Base-by-base conservation (phyloP, 2,888 invertebrate genomes). In the Pachycephus smyrnensis region DNA sequence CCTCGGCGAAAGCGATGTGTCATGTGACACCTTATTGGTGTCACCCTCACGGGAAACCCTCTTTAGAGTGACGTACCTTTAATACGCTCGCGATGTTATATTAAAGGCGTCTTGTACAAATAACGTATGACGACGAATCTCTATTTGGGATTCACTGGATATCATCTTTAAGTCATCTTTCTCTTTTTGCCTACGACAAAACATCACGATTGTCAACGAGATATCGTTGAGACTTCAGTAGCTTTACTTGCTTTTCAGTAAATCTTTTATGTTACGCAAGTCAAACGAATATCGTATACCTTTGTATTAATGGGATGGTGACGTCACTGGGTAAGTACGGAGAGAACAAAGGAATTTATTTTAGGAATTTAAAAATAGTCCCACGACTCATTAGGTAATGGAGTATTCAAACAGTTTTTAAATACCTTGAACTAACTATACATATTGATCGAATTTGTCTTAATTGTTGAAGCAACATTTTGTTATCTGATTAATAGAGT, bases 21-120 rank as follows among this genome's bases (percentile, higher is more conserved):
- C 71, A 32, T 32, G 71, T 32, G 71, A 31, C 32, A 71, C 32
- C 71, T 71, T 32, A 71, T 71, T 71, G 71, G 71, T 71, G 71
- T 71, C 71, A 71, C 31, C 32, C 71, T 32, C 31, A 15, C 31
- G 9, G 30, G 71, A 71, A 6, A 31, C 71, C 71, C 32, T 71
- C 71, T 71, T 71, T 71, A 71, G 71, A 71, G 32, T 71, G 71
- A 71, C 71, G 71, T 32, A 71, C 71, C 55, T 71, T 71, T 71
- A 71, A 71, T 71, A 71, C 32, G 55, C 55, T 55, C 55, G 55
- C 71, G 31, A 71, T 15, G 32, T 31, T 32, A 71, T 71, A 71
- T 31, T 71, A 30, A 32, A 71, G 23, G 71, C 71, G 31, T 71
- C 31, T 31, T 23, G 9, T 11, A 32, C 31, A 15, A 32, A 31